Base-by-base conservation (phyloP, 2,113 vertebrate species). In the Rhinopomastus cyanomelas region DNA sequence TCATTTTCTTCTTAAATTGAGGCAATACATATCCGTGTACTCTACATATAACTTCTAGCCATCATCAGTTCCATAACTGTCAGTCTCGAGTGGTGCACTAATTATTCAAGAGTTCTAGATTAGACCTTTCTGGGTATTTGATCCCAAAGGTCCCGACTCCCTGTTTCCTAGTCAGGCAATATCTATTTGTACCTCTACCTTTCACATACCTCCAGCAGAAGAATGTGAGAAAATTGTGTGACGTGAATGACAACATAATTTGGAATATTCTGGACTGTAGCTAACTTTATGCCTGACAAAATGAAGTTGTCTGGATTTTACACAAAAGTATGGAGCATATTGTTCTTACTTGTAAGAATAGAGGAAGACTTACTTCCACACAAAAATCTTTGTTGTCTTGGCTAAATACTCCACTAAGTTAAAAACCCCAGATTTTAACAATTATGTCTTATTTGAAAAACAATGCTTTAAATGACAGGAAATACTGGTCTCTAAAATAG, bases 221-320 rank as follows among this genome's bases (percentile, higher is more conserved):
- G 76, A 91, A 92, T 88, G 73, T 75, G 74, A 77, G 55, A 94
- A 92, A 91, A 93, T 92, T 78, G 84, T 34, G 32, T 94, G 82
- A 78, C 92, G 30, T 65, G 80, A 92, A 77, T 89, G 79, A 55
- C 19, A 82, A 65, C 14, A 30, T 65, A 66, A 83, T 81, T 78
- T 44, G 39, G 65, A 85, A 85, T 46, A 52, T 89, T 95, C 60
- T 49, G 74, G 37, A 26, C 42, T 85, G 48, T 46, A 85, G 61
- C 51, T 88, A 88, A 60, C 88, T 90, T 81, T 88, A 48, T 77
- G 61, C 75, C 66, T 94, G 82, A 69, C n/a, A 94, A 91, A 79
- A 6, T 11, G 32, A 82, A 94, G 72, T 44, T 93, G 23, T 77
- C 73, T 88, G 85, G 39, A 32, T 85, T 80, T 82, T 59, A 25